Percentiles rank a stretch among this genome's conserved stretches.
Conservation (phyloP, 1,140 invertebrate species). For the Augochlora pura region DNA sequence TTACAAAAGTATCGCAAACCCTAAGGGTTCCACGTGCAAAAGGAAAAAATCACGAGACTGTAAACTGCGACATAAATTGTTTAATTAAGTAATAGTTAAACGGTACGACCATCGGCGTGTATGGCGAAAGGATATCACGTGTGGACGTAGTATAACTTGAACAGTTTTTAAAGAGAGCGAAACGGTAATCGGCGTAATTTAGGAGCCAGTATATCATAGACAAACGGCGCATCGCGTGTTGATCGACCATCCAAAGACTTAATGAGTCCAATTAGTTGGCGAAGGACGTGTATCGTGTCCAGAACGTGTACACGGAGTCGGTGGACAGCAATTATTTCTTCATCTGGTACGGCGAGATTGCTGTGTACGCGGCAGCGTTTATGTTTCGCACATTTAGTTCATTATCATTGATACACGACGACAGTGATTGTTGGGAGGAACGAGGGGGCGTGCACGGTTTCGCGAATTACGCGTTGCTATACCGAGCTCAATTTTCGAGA, state of each 20-base stretch:
- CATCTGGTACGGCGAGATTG: not conserved
- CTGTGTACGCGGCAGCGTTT: not conserved
- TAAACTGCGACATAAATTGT: too few species aligned
- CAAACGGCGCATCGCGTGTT: constrained; percentile 1
- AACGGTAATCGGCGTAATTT: not conserved
- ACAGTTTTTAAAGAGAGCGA: not conserved
- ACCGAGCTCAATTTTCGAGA: constrained; percentile 25
- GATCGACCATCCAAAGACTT: not conserved
- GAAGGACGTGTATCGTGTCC: constrained; percentile 27
- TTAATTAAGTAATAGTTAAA: not conserved
- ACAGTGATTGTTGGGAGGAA: constrained; percentile 25
- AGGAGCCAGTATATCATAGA: not conserved
- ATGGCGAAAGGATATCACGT: not conserved
- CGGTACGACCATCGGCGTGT: not conserved
- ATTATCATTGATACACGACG: constrained; percentile 30
- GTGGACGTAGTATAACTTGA: not conserved
- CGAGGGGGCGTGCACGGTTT: not conserved
- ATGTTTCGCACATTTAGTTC: constrained; percentile 27
- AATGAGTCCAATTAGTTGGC: constrained; percentile 20
- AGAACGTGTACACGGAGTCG: not conserved
- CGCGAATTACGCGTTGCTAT: not conserved
- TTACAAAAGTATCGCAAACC: too few species aligned
- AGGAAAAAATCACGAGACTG: too few species aligned
- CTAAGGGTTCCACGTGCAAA: too few species aligned
- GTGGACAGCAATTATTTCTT: constrained; percentile 26